Evolutionary conservation across 2,797 vertebrate genomes (phyloP).

Genomic region (Mionectes olivaceus): DNA sequence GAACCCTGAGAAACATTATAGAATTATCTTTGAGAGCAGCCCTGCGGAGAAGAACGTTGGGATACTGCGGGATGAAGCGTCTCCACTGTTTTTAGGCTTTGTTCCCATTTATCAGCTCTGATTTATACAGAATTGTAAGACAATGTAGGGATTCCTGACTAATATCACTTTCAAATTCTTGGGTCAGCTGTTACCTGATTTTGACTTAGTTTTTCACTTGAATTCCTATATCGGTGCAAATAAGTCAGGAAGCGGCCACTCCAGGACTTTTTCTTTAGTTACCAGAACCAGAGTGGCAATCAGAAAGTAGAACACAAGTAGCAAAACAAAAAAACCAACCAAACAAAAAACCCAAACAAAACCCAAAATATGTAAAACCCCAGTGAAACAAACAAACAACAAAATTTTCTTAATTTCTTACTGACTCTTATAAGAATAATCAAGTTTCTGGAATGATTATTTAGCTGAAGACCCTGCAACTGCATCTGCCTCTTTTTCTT

Average conservation of each 20-base stretch:
- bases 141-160: not conserved
- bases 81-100: not conserved
- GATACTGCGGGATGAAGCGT: not conserved
- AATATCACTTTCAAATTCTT: not conserved
- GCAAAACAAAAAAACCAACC: not conserved
- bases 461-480: not conserved
- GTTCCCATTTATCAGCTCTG: not conserved
- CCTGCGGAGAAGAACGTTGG: not conserved
- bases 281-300: not conserved
- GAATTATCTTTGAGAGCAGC: not conserved
- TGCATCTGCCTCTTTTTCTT: not conserved
- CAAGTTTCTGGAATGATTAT: not conserved
- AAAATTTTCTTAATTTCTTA: not conserved
- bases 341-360: too few species aligned
- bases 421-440: not conserved
- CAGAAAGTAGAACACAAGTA: not conserved
- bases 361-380: not conserved
- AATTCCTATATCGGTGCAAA: not conserved
- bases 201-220: not conserved
- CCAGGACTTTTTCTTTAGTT: not conserved
- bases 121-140: not conserved
- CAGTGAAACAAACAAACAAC: fast-evolving
- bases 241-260: not conserved
- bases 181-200: not conserved
- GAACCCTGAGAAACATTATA: not conserved